These are phyloP conservation scores for Mellivora capensis DNA, from an alignment of 2,113 vertebrate genomes.

Conservation along the genomic window DNA sequence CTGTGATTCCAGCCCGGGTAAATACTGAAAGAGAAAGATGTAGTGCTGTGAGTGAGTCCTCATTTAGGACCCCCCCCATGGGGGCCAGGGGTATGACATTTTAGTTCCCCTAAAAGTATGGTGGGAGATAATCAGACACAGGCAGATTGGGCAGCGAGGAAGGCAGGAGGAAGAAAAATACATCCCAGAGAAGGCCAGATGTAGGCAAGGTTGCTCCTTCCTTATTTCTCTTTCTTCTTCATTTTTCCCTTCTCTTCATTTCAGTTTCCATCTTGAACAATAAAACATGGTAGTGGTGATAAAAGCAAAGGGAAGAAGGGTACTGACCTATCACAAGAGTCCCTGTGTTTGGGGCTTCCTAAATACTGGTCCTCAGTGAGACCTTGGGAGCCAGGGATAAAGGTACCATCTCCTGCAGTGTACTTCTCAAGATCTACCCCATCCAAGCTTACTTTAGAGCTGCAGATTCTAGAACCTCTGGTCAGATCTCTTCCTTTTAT, in stretches of 20 bases:
- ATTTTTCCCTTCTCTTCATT: background rate
- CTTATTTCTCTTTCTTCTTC: background rate
- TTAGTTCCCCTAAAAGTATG: background rate
- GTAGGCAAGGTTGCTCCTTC: background rate
- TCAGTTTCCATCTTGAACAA: background rate
- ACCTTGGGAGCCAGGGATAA: background rate
- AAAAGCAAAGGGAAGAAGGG: background rate
- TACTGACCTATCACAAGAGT: background rate
- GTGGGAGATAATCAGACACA: background rate
- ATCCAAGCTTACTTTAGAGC: background rate
- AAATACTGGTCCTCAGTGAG: background rate
- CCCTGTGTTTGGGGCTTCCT: background rate
- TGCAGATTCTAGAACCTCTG: background rate
- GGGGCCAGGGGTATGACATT: background rate
- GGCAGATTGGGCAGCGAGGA: background rate
- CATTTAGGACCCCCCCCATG: background rate
- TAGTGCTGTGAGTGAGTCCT: background rate
- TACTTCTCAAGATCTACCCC: background rate
- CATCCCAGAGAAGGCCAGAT: too few species aligned
- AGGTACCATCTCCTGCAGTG: background rate
- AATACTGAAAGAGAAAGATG: background rate
- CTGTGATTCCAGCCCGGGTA: background rate
- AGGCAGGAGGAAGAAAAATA: background rate
- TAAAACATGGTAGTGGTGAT: background rate
- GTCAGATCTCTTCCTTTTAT: background rate